These are phyloP conservation scores for Ramphastos sulfuratus DNA, from an alignment of 2,113 vertebrate species.

Conservation along the genomic window DNA sequence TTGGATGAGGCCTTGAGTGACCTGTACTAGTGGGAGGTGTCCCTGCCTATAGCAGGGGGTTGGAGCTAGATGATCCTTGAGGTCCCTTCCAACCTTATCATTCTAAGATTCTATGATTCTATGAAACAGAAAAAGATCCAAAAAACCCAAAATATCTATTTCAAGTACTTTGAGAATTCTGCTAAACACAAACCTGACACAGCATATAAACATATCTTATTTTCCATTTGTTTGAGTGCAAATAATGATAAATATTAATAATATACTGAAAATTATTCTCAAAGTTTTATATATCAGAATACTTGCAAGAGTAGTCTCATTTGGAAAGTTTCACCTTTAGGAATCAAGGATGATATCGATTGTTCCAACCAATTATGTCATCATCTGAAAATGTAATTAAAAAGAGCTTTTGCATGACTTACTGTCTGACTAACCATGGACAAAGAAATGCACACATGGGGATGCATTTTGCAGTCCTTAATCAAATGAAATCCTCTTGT, in stretches of 20 bases:
- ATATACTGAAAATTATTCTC: background rate
- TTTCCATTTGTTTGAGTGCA: background rate
- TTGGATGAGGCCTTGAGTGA: too few species aligned
- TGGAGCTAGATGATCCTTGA: too few species aligned
- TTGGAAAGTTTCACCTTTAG: conserved; percentile 26
- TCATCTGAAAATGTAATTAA: conserved; percentile 60
- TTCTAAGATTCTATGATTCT: too few species aligned
- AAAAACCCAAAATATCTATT: background rate
- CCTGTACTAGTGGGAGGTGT: too few species aligned
- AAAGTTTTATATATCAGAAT: background rate
- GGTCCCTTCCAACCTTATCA: too few species aligned
- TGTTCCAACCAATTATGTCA: conserved; percentile 44
- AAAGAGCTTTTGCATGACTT: conserved; percentile 59
- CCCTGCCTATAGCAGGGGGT: too few species aligned
- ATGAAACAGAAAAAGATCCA: too few species aligned
- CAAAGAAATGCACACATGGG: conserved; percentile 27
- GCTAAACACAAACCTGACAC: background rate
- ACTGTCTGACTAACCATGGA: conserved; percentile 51
- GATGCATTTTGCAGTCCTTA: conserved; percentile 10
- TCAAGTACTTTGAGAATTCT: background rate
- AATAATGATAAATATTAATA: background rate
- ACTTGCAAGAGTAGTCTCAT: background rate
- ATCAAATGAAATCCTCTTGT: conserved; percentile 58
- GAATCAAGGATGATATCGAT: conserved; percentile 30
- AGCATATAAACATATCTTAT: background rate